Base-by-base conservation (phyloP, 2,797 vertebrate genomes). In the Lepilemur ruficaudatus region DNA sequence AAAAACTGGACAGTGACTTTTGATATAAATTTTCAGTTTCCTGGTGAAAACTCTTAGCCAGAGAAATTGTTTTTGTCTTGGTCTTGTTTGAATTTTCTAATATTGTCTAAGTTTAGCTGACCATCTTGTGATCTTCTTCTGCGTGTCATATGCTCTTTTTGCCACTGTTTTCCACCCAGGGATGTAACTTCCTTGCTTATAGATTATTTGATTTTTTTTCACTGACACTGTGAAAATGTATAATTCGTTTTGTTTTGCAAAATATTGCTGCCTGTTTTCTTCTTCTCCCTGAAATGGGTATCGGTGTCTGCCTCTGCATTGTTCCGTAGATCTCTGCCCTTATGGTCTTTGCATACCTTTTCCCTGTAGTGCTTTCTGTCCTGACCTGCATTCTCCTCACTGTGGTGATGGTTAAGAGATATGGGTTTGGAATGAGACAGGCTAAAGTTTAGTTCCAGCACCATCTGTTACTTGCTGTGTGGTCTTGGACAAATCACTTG, bases 241-340 rank as follows among this genome's bases (percentile, higher is more conserved):
- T 79, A 81, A 73, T 95, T 96, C 22, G 55, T 89, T 78, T 90
- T 63, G n/a, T 91, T 82, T 35, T 82, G 55, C 25, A 75, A 70
- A 86, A 76, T 75, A 30, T 65, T 85, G 32, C 48, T 57, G n/a
- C 23, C 22, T 95, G 32, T 35, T 95, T 94, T 95, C 59, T 92
- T 93, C 52, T 90, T 81, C 28, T 11, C 5, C 11, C 10, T 87
- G 61, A 55, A 73, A n/a, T 89, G 38, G 23, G 15, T 81, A 50
- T 41, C 28, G 18, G 9, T 48, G 55, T 35, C 48, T 94, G 48
- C 28, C 41, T 59, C 20, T 1, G 38, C 11, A 0, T 25, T 61
- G 25, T 73, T 4, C 52, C 6, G 46, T 59, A 10, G 1, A 8
- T 89, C 70, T 93, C 79, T 48, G 0, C n/a, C 23, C 15, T 75